Conservation (phyloP, 2,888 invertebrate genomes). For the Smittia sp. region DNA sequence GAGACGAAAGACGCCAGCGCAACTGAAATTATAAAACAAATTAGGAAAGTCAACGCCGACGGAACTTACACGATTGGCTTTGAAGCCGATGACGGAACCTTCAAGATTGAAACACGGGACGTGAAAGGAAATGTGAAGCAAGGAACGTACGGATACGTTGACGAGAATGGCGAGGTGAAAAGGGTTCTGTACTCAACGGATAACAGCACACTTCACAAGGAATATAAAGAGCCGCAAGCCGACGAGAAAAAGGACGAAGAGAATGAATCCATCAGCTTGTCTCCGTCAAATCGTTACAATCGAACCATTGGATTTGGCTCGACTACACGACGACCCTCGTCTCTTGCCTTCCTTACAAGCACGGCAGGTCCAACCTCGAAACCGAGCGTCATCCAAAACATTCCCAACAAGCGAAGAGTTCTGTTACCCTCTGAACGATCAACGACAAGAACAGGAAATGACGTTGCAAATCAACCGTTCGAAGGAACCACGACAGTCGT, state of each 20-base stretch:
- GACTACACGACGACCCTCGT: constrained; percentile 59
- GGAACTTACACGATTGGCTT: constrained; percentile 83
- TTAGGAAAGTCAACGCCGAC: constrained; percentile 75
- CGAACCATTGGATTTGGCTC: constrained; percentile 52
- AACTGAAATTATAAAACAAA: constrained; percentile 77
- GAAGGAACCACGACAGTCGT: constrained; percentile 45
- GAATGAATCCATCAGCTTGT: constrained; percentile 45
- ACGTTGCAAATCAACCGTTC: background rate
- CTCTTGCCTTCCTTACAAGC: constrained; percentile 52
- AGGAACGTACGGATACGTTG: constrained; percentile 78
- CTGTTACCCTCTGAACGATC: background rate
- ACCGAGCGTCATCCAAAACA: constrained; percentile 64
- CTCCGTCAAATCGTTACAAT: constrained; percentile 47
- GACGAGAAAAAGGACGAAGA: constrained; percentile 49
- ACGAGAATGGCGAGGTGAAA: constrained; percentile 73
- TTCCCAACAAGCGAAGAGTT: constrained; percentile 53
- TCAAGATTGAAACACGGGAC: constrained; percentile 79
- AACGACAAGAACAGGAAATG: background rate
- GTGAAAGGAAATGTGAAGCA: constrained; percentile 72
- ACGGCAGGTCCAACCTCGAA: constrained; percentile 57
- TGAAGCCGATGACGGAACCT: constrained; percentile 81
- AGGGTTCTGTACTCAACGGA: constrained; percentile 69
- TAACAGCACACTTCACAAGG: constrained; percentile 55
- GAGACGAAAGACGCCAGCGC: constrained; percentile 68
- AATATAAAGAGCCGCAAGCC: constrained; percentile 44